phyloP scores from a whole-genome alignment of 2,113 vertebrate species.

The Catagonus wagneri region DNA sequence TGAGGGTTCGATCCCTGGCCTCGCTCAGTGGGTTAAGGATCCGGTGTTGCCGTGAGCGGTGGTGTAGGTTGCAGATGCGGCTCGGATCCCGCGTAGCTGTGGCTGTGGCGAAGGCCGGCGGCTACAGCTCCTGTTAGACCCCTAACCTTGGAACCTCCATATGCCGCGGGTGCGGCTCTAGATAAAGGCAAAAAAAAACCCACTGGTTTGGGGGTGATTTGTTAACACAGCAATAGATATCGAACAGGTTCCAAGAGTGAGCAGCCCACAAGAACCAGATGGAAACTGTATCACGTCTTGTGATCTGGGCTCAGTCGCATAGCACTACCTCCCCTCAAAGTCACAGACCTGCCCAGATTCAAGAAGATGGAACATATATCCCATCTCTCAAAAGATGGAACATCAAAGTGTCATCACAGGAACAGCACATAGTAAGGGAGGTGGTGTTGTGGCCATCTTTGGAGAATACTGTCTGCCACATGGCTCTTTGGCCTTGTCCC shows the following conservation, averaged over 20 bases:
- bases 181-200: no score
- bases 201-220: background rate
- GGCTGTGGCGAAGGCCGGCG: no score
- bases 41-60: no score
- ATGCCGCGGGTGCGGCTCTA: no score
- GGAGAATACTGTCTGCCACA: background rate
- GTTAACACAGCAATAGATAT: background rate
- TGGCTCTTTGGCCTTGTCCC: background rate
- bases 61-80: no score
- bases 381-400: background rate
- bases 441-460: background rate
- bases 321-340: conserved; percentile 25
- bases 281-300: conserved; percentile 30
- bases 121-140: no score
- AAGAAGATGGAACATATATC: background rate
- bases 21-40: no score
- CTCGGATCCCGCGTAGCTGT: no score
- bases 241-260: background rate
- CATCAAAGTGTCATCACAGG: background rate
- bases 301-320: background rate
- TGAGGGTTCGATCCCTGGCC: no score
- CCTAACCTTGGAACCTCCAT: no score
- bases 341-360: background rate
- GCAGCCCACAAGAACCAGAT: background rate
- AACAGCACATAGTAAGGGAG: background rate